These are phyloP conservation scores for Lethenteron camtschaticum DNA, from an alignment of 2,113 vertebrate genomes.

Conservation along the genomic window DNA sequence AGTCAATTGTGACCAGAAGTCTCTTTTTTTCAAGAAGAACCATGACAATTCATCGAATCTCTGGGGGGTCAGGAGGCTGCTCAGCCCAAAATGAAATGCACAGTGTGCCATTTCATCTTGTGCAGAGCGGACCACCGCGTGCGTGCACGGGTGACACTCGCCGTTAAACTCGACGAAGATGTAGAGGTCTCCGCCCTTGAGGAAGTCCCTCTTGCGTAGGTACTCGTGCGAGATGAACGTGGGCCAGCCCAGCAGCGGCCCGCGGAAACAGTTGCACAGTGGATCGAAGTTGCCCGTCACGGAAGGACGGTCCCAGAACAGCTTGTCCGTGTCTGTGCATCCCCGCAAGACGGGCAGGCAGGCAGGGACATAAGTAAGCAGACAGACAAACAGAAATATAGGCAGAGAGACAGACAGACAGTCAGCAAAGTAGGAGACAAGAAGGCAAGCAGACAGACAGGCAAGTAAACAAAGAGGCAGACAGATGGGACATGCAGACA, in stretches of 20 bases:
- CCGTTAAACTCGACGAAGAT: conserved; percentile 48
- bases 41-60: background rate
- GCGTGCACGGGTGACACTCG: conserved; percentile 13
- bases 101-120: conserved; percentile 1
- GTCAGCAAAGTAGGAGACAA: background rate
- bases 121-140: no score
- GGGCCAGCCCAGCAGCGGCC: conserved; percentile 24
- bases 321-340: conserved; percentile 15
- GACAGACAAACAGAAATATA: conserved; percentile 7
- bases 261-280: conserved; percentile 24
- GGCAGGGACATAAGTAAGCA: no score
- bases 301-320: conserved; percentile 38
- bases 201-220: conserved; percentile 30
- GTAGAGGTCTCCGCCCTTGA: conserved; percentile 54
- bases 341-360: no score
- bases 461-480: background rate
- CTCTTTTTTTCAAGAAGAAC: background rate
- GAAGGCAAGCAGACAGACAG: background rate
- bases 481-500: background rate
- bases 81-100: background rate
- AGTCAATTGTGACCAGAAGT: no score
- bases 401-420: background rate
- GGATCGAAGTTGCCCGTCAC: conserved; percentile 22
- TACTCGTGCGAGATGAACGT: conserved; percentile 39
- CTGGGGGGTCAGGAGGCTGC: background rate